phyloP scores from a whole-genome alignment of 2,113 vertebrate genomes.

The Ptilonorhynchus violaceus region DNA sequence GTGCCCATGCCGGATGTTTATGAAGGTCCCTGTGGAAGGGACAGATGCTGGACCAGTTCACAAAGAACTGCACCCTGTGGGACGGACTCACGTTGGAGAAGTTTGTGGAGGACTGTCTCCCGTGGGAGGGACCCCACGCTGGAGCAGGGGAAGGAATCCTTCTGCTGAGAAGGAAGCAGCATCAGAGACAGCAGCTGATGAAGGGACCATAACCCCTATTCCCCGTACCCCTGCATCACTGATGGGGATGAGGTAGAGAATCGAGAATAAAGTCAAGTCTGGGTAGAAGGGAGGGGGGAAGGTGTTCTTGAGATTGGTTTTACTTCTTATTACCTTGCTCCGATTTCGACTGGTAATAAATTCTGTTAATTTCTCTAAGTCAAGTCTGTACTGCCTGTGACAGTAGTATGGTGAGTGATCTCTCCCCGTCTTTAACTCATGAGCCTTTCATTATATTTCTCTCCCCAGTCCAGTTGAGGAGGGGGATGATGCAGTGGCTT shows the following conservation, averaged over 20 bases:
- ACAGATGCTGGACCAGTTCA: accelerated
- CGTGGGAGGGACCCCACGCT: accelerated
- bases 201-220: not conserved
- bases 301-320: not conserved
- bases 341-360: not conserved
- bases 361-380: not conserved
- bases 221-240: not conserved
- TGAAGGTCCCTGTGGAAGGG: not conserved
- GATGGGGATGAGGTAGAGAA: not conserved
- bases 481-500: not conserved
- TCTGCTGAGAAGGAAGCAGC: not conserved
- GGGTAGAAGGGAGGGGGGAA: not conserved
- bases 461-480: not conserved
- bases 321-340: not conserved
- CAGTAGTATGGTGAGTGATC: not conserved
- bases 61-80: not conserved
- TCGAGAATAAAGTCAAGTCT: not conserved
- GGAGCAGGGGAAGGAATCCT: not conserved
- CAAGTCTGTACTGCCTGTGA: not conserved
- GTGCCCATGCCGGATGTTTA: not conserved
- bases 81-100: not conserved
- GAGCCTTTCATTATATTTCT: not conserved
- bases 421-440: not conserved
- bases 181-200: not conserved
- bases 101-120: not conserved